Evolutionary conservation across 2,797 vertebrate species (phyloP).

Genomic region (Anas capensis): DNA sequence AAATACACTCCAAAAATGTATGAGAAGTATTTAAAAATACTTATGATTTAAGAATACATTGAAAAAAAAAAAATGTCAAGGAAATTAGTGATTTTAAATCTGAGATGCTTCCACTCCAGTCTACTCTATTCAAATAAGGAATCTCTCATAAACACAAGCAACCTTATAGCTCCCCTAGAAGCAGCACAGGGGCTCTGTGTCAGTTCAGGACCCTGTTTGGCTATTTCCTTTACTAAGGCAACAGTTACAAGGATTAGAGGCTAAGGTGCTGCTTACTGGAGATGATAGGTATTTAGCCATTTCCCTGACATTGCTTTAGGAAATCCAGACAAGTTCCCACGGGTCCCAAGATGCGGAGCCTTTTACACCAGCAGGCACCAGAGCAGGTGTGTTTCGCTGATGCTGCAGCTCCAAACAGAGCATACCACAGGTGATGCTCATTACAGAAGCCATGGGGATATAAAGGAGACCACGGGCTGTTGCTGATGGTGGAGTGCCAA

Average conservation of each 20-base stretch:
- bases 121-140: background rate
- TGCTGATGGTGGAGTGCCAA: slow-evolving; percentile 78
- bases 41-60: background rate
- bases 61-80: background rate
- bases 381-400: slow-evolving; percentile 53
- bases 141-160: background rate
- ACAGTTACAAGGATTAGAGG: slow-evolving; percentile 56
- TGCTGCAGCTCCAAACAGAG: slow-evolving; percentile 49
- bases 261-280: background rate
- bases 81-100: background rate
- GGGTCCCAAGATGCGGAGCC: background rate
- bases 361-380: slow-evolving; percentile 42
- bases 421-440: slow-evolving; percentile 77
- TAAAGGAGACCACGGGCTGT: slow-evolving; percentile 53
- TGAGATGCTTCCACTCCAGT: background rate
- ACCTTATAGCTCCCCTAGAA: background rate
- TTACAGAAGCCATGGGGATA: slow-evolving; percentile 61
- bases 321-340: background rate
- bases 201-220: background rate
- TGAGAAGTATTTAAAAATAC: background rate
- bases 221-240: slow-evolving; percentile 24
- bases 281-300: slow-evolving; percentile 36
- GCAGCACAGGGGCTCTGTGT: background rate
- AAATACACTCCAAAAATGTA: slow-evolving; percentile 8
- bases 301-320: slow-evolving; percentile 42